Evolutionary conservation across 2,888 invertebrate species (phyloP), one percentile per base, ranked within the genome.

Genomic region (Scaptomyza reducta): DNA sequence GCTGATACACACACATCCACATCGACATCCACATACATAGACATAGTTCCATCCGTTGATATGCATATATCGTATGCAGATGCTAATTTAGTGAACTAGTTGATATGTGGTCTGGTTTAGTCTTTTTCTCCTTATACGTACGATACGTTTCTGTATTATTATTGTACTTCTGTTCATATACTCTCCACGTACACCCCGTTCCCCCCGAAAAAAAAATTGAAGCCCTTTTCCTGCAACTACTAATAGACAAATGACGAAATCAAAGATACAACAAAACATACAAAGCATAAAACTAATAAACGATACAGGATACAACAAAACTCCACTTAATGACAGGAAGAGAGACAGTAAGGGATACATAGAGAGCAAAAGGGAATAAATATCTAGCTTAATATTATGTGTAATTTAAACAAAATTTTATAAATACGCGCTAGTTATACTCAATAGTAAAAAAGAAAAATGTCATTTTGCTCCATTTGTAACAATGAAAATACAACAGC

Each of bases 351-450:
- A 18, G 9, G 31, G 16, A 45, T 14, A n/a, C n/a, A 10, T 16
- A n/a, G 29, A 69, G 53, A 74, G 55, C 58, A 69, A 71, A 56
- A 70, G 79, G 65, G 81, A 81, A 67, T 13, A 40, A 40, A 67
- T 71, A 81, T 84, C 81, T 87, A 87, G 84, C 85, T 74, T 85
- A 84, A 85, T 84, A 85, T 79, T 82, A 87, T 84, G 82, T 84
- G 85, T 84, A 87, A 87, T 84, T 85, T 87, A 84, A 87, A 83
- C 68, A 67, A 86, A 84, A 81, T 84, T 87, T 67, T 67, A 86
- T 83, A 50, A 83, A 79, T 85, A 85, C 66, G 76, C 73, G 76
- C 71, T 84, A 82, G 86, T 82, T 84, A 31, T 31, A 84, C 77
- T 81, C 79, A 64, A 70, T 22, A 22, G 22, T 22, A 22, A 22